Conservation (phyloP, 1,140 invertebrate genomes). For the Pteromalus puparum region DNA sequence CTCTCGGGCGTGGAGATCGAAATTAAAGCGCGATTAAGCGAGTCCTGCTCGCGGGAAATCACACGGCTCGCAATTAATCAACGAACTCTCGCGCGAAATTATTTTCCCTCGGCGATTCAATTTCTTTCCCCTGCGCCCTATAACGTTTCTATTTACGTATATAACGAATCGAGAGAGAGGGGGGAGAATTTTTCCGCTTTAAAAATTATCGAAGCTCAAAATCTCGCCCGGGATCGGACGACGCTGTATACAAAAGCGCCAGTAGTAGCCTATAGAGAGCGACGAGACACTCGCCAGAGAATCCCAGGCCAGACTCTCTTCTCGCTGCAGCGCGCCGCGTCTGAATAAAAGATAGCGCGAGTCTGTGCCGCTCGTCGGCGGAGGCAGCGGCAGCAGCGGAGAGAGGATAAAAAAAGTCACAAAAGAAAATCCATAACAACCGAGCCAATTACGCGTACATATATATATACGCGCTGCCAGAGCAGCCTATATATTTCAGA, state of each 20-base stretch:
- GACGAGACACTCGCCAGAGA: not conserved
- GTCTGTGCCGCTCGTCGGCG: not conserved
- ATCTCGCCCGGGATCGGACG: too few species aligned
- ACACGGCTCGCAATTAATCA: slow-evolving; percentile 32
- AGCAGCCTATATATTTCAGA: not conserved
- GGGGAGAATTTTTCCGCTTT: too few species aligned
- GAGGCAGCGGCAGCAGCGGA: not conserved
- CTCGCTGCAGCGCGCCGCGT: not conserved
- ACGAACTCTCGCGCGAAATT: not conserved
- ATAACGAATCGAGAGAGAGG: not conserved
- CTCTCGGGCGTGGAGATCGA: not conserved
- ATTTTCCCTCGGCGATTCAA: not conserved
- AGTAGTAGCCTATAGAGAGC: too few species aligned
- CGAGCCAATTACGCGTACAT: slow-evolving; percentile 31
- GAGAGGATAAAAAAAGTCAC: not conserved
- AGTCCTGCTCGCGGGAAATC: not conserved
- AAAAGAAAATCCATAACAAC: slow-evolving; percentile 22
- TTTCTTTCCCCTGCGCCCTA: too few species aligned
- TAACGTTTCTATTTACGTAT: too few species aligned
- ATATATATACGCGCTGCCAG: not conserved
- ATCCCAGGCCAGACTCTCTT: not conserved
- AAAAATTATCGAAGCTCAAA: too few species aligned
- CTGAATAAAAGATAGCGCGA: not conserved
- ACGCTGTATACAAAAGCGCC: too few species aligned
- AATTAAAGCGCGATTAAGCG: slow-evolving; percentile 47